Base-by-base conservation (phyloP, 1,140 invertebrate species). In the Bombus impatiens region DNA sequence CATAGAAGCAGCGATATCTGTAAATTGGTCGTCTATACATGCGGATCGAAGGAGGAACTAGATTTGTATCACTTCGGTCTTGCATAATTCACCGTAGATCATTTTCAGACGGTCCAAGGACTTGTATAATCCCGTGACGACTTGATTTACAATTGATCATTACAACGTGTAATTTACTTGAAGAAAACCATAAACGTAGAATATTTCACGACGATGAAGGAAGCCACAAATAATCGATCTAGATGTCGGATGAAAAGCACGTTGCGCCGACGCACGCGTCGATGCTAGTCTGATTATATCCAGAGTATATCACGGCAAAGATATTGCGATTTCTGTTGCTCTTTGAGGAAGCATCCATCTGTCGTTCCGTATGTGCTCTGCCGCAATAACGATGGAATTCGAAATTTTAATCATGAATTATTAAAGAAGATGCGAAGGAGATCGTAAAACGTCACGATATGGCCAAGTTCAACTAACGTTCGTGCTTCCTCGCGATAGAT, bases 341-440 rank as follows among this genome's bases (percentile, higher is more conserved):
- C 72, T n/a, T 37, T n/a, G 76, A 62, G 53, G 1, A 59, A 78
- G 9, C 8, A 28, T 59, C 37, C 2, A 8, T 62, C 32, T 12
- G n/a, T 42, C 37, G 35, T 59, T n/a, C 37, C 10, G 57, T 42
- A 40, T 40, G 35, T 28, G 18, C 22, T 35, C 2, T 13, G 8
- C 22, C 18, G 40, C 15, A 18, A 53, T 40, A n/a, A 6, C 57
- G 40, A 42, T 42, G 37, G 28, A 65, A 65, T 62, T 78, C 25
- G 25, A 65, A 65, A 40, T 42, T 59, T 65, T 40, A n/a, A 78
- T 62, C 76, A 25, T 65, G 35, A 59, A 62, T 78, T 78, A 42
- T 78, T n/a, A 40, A 42, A 62, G 8, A 13, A 25, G 57, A 78
- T 6, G 28, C 76, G 76, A 42, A 22, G 32, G 6, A n/a, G 53